phyloP scores from a whole-genome alignment of 2,113 vertebrate species.

The Chloropsis cyanopogon region DNA sequence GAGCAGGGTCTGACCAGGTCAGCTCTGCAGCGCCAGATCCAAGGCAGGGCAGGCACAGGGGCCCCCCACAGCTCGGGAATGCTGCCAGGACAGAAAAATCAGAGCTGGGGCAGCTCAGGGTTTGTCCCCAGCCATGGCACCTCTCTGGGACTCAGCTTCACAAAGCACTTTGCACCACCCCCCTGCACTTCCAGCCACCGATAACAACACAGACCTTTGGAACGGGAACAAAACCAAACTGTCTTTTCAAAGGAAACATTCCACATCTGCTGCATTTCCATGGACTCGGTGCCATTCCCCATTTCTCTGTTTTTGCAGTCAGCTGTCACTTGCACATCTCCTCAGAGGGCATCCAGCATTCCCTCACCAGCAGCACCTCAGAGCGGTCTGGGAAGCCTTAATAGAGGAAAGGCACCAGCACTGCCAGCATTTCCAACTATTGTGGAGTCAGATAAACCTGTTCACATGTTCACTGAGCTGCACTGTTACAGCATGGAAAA shows the following conservation, averaged over 20 bases:
- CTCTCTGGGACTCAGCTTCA: not conserved
- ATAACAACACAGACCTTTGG: accelerated
- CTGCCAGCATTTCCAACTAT: not conserved
- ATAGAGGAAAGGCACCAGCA: not conserved
- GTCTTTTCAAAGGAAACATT: not conserved
- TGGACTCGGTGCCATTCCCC: accelerated
- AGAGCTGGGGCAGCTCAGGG: not conserved
- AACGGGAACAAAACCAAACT: not conserved
- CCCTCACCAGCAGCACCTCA: not conserved
- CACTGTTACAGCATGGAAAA: not conserved
- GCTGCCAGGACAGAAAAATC: not conserved
- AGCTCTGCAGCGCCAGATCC: not conserved
- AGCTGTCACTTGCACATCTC: not conserved
- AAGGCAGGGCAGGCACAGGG: not conserved
- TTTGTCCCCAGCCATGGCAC: not conserved
- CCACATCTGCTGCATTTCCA: not conserved
- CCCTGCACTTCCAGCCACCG: not conserved
- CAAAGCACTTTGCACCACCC: not conserved
- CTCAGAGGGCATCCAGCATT: not conserved
- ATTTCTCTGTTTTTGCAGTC: not conserved
- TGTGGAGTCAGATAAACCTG: not conserved
- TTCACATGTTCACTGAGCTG: not conserved
- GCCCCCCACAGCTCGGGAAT: too few species aligned
- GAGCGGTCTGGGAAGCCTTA: not conserved
- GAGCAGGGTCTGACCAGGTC: not conserved